Conservation (phyloP, 2,797 vertebrate genomes). For the Syncerus caffer region DNA sequence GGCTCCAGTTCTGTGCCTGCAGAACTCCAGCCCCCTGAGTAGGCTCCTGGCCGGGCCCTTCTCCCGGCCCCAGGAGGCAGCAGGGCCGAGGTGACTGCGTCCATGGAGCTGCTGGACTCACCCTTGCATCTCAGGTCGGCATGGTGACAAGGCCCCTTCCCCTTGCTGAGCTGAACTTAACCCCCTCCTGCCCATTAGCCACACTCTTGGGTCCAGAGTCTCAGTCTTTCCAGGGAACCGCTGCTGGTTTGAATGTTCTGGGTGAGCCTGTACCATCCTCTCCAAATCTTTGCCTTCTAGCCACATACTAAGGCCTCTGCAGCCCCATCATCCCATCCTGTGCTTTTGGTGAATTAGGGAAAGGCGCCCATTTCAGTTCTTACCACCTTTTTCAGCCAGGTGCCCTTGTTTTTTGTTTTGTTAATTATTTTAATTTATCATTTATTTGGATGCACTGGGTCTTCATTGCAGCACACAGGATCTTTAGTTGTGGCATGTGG, state of each 20-base stretch:
- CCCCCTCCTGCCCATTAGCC: neutral
- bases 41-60: neutral
- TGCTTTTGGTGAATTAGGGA: neutral
- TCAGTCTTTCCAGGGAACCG: neutral
- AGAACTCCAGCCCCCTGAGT: neutral
- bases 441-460: neutral
- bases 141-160: neutral
- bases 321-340: neutral
- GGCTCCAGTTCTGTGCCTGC: neutral
- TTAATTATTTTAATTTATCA: neutral
- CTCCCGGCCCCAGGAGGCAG: neutral
- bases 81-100: neutral
- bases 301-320: rapidly evolving
- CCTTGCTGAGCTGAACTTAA: neutral
- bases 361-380: neutral
- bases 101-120: neutral
- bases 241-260: neutral
- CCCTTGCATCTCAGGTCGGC: neutral
- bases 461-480: neutral
- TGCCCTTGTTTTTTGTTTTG: neutral
- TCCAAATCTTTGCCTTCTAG: neutral
- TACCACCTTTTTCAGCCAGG: neutral
- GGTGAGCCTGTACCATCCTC: neutral
- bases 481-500: neutral
- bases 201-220: neutral